phyloP scores from a whole-genome alignment of 2,888 invertebrate species.

The Heliconius erato region DNA sequence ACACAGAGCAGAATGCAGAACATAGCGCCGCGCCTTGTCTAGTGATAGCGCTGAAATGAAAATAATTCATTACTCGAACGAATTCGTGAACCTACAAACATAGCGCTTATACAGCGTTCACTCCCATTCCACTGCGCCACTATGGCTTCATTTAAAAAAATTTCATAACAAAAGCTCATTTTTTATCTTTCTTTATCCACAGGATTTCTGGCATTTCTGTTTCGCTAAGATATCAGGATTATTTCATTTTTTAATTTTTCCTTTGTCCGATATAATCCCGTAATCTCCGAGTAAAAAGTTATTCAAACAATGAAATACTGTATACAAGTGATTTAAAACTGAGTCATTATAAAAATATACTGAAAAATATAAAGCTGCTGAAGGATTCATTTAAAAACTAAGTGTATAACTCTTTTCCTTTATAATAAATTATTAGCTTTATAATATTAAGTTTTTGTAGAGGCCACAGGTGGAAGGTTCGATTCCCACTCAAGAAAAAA shows the following conservation, averaged over 20 bases:
- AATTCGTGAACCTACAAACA: too few relatives aligned
- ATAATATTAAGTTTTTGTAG: neutral
- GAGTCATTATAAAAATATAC: slow-evolving; percentile 3
- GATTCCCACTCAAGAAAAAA: neutral
- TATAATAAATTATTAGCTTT: neutral
- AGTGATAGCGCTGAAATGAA: too few relatives aligned
- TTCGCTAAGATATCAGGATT: slow-evolving; percentile 7
- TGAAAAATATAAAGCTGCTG: neutral
- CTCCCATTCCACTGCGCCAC: too few relatives aligned
- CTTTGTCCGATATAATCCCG: neutral
- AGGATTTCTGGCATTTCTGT: neutral
- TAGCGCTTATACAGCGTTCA: too few relatives aligned
- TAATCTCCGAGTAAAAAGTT: slow-evolving; percentile 15
- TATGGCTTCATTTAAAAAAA: neutral
- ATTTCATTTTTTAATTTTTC: slow-evolving; percentile 7
- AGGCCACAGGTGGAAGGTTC: neutral
- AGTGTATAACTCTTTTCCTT: neutral
- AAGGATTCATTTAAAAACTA: neutral
- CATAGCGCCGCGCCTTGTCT: too few relatives aligned
- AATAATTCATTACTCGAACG: too few relatives aligned
- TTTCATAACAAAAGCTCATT: neutral
- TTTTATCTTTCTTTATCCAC: neutral
- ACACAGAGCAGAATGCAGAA: too few relatives aligned
- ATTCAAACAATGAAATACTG: slow-evolving; percentile 1
- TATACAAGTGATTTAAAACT: neutral